A percentile compares a stretch with the other conserved stretches of the same genome.
Evolutionary conservation across 2,797 vertebrate genomes (phyloP).

Genomic region (Geotrypetes seraphini): DNA sequence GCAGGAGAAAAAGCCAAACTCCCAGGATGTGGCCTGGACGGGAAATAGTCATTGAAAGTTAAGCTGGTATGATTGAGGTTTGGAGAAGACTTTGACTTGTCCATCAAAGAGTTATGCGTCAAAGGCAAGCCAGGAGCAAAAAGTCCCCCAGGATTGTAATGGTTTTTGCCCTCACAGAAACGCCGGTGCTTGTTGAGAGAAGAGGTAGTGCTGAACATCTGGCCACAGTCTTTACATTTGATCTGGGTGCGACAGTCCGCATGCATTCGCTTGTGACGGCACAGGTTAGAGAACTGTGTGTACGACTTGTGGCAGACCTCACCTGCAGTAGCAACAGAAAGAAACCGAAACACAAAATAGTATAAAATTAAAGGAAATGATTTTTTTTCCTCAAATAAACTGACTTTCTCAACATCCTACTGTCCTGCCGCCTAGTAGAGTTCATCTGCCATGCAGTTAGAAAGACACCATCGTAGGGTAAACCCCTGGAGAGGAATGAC

Average conservation of each 20-base stretch:
- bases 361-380: constrained; percentile 30
- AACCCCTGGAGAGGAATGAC: no score
- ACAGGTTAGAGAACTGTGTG: constrained; percentile 78
- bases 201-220: constrained; percentile 75
- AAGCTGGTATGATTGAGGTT: constrained; percentile 75
- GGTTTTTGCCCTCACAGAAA: constrained; percentile 75
- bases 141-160: constrained; percentile 75
- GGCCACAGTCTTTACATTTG: constrained; percentile 71
- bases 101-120: constrained; percentile 81
- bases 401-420: no score
- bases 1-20: constrained; percentile 75
- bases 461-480: no score
- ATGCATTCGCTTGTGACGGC: constrained; percentile 73
- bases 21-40: constrained; percentile 77
- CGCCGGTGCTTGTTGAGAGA: constrained; percentile 75
- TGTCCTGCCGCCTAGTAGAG: no score
- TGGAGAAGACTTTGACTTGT: constrained; percentile 79
- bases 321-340: constrained; percentile 59
- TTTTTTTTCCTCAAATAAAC: no score
- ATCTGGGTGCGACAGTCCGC: constrained; percentile 72
- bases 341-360: constrained; percentile 38
- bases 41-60: constrained; percentile 86
- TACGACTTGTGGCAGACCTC: constrained; percentile 77
- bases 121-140: constrained; percentile 83
- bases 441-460: no score